Evolutionary conservation across 2,113 vertebrate genomes (phyloP).

Genomic region (Corythaeola cristata): DNA sequence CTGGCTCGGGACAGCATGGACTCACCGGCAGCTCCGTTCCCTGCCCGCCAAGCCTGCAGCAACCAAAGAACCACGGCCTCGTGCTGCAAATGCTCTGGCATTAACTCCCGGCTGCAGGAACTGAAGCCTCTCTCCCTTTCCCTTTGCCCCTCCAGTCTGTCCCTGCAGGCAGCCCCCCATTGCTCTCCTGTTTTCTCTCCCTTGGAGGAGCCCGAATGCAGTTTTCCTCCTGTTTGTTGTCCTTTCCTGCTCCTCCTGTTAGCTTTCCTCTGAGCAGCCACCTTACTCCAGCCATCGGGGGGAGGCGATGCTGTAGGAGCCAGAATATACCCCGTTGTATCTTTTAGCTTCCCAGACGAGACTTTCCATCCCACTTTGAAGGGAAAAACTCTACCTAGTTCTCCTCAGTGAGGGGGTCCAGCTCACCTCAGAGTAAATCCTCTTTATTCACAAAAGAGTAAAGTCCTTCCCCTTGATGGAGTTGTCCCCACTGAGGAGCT

Average conservation of each 20-base stretch:
- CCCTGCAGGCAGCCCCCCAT: neutral
- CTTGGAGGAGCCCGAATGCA: neutral
- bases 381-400: neutral
- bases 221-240: neutral
- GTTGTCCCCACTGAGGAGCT: neutral
- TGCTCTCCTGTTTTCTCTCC: neutral
- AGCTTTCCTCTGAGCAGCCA: neutral
- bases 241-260: neutral
- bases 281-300: neutral
- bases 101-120: neutral
- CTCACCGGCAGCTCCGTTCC: neutral
- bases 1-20: neutral
- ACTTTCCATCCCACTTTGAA: neutral
- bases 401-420: neutral
- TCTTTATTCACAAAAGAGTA: neutral
- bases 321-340: neutral
- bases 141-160: neutral
- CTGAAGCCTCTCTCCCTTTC: neutral
- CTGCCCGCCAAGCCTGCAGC: neutral
- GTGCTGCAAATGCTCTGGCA: neutral
- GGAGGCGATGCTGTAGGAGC: neutral
- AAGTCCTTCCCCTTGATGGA: neutral
- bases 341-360: neutral
- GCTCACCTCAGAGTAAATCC: neutral
- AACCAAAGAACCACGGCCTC: rapidly evolving